phyloP scores from a whole-genome alignment of 2,797 vertebrate genomes.

The Sebastes kiyomatsui region DNA sequence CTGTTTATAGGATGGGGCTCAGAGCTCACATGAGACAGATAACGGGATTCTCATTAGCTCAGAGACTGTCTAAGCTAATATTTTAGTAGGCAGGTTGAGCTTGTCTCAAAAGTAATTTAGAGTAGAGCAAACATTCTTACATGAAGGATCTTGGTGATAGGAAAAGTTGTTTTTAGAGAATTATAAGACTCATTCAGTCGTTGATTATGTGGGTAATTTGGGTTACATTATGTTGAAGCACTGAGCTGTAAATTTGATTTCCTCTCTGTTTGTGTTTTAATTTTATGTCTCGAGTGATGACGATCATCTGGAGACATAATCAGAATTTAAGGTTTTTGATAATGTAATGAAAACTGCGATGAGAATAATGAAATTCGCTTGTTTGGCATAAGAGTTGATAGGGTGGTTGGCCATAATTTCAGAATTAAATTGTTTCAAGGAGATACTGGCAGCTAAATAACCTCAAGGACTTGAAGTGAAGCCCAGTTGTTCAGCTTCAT shows the following conservation, averaged over 20 bases:
- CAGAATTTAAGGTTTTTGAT: not conserved
- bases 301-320: not conserved
- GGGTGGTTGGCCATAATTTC: not conserved
- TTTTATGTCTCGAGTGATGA: not conserved
- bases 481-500: not conserved
- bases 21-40: slow-evolving; percentile 48
- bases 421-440: not conserved
- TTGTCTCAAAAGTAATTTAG: not conserved
- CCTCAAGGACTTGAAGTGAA: not conserved
- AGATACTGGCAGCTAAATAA: not conserved
- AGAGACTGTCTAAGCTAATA: slow-evolving; percentile 7
- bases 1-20: slow-evolving; percentile 53
- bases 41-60: slow-evolving; percentile 47
- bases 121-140: not conserved
- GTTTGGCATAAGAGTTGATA: not conserved
- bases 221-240: not conserved
- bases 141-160: not conserved
- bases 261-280: not conserved
- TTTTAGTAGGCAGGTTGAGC: not conserved
- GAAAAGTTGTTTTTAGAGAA: too few relatives aligned
- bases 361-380: not conserved
- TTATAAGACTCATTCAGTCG: not conserved
- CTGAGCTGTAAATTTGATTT: not conserved
- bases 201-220: slow-evolving; percentile 1
- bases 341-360: not conserved